Evolutionary conservation across 2,797 vertebrate species (phyloP).

Genomic region (Coccyzus lansbergi): DNA sequence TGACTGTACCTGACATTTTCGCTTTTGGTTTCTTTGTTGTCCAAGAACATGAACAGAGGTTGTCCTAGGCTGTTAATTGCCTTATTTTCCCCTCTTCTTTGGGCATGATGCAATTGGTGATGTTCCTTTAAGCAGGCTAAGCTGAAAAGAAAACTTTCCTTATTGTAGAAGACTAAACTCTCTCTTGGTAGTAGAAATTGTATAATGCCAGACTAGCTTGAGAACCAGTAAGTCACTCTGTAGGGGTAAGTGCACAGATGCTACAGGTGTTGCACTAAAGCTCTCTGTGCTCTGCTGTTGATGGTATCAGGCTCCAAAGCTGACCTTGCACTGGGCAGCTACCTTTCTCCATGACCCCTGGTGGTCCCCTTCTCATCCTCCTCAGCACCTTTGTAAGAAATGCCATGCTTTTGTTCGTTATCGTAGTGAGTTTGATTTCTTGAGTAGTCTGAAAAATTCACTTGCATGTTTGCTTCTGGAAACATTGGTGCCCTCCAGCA

Average conservation of each 20-base stretch:
- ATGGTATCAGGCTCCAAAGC: background rate
- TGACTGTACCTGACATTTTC: background rate
- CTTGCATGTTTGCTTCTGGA: background rate
- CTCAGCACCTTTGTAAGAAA: background rate
- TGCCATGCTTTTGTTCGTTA: background rate
- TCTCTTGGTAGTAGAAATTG: background rate
- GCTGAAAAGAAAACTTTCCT: background rate
- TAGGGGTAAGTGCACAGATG: background rate
- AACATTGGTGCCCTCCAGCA: background rate
- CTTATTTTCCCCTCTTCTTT: background rate
- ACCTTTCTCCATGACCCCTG: background rate
- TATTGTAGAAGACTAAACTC: background rate
- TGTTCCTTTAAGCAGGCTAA: background rate
- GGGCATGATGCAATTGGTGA: background rate
- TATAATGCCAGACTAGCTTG: background rate
- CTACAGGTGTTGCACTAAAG: background rate
- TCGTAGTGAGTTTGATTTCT: background rate
- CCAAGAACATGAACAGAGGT: background rate
- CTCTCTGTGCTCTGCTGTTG: background rate
- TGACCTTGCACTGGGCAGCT: background rate
- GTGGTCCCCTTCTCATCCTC: background rate
- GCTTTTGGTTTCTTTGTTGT: constrained; percentile 12
- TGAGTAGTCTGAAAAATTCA: background rate
- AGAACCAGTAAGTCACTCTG: background rate
- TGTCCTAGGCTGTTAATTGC: constrained; percentile 12